Percentiles rank a stretch among this genome's conserved stretches.
These are phyloP conservation scores for Lithobius niger DNA, from an alignment of 1,140 invertebrate genomes.

Conservation along the genomic window DNA sequence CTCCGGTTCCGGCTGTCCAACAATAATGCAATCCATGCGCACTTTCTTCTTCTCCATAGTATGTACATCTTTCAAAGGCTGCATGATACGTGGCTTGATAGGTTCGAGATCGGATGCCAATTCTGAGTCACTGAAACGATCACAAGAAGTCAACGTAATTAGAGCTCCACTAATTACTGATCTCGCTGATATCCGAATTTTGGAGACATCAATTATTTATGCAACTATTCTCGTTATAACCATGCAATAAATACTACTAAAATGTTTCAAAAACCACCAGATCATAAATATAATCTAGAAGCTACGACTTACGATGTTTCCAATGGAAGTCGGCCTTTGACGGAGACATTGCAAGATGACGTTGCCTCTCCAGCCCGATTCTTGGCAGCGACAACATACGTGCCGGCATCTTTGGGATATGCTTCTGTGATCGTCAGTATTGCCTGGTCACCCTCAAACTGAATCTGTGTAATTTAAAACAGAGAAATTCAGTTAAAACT, in stretches of 20 bases:
- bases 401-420: conserved; percentile 53
- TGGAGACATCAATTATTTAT: too few species aligned
- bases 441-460: conserved; percentile 21
- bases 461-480: background rate
- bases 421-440: conserved; percentile 52
- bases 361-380: conserved; percentile 49
- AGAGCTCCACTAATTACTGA: too few species aligned
- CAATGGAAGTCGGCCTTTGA: conserved; percentile 50
- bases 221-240: too few species aligned
- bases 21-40: conserved; percentile 62
- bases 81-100: conserved; percentile 53
- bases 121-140: conserved; percentile 49
- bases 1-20: conserved; percentile 72
- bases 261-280: too few species aligned
- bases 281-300: too few species aligned
- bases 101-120: conserved; percentile 53
- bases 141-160: too few species aligned
- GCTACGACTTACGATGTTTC: conserved; percentile 44
- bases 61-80: conserved; percentile 50
- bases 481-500: too few species aligned
- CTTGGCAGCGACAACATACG: conserved; percentile 46
- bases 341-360: conserved; percentile 47
- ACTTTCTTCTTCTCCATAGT: conserved; percentile 54
- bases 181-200: too few species aligned
- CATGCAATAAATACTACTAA: too few species aligned